Evolutionary conservation across 2,797 vertebrate genomes (phyloP), one percentile per base, ranked within the genome.

Genomic region (Lutjanus campechanus): DNA sequence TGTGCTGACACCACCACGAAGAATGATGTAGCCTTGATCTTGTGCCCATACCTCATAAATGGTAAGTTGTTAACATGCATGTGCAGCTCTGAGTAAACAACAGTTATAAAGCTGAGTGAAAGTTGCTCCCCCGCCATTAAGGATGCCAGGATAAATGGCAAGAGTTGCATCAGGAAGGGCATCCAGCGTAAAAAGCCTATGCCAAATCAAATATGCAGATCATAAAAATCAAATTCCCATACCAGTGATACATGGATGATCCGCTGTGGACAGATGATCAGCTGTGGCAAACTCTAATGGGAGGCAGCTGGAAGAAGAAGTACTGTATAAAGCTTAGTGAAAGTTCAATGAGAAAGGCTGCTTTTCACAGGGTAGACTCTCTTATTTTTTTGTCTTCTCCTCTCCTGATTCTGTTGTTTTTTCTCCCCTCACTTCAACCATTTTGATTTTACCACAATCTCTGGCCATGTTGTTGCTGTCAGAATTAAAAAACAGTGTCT

Each of bases 1-100:
- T 44, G 20, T n/a, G 11, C 64, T 17, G 22, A 46, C 36, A 60
- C 7, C 13, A 58, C 20, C 22, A 22, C 29, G 29, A 36, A 17
- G 25, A 68, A 70, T 76, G 60, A 49, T 20, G 15, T 41, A 61
- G 54, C 44, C 49, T 68, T 53, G 19, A 53, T 51, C 25, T 49
- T 54, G 19, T 41, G 47, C 58, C 62, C 29, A 17, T 51, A 3
- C 20, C 59, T 69, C 20, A 25, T 65, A 65, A 59, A 62, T 43
- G 29, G 60, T 49, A 55, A 47, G 43, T 50, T 51, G 55, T 47
- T 43, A 66, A 56, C 25, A 56, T 20, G 8, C 25, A 55, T 29
- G 8, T 15, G 43, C 22, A 8, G 43, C 54, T 22, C 15, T 11
- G 19, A 69, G 50, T 60, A 46, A 76, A 65, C 60, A 69, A 17